These are phyloP conservation scores for Streblospio benedicti DNA, from an alignment of 1,140 invertebrate genomes.

Conservation along the genomic window DNA sequence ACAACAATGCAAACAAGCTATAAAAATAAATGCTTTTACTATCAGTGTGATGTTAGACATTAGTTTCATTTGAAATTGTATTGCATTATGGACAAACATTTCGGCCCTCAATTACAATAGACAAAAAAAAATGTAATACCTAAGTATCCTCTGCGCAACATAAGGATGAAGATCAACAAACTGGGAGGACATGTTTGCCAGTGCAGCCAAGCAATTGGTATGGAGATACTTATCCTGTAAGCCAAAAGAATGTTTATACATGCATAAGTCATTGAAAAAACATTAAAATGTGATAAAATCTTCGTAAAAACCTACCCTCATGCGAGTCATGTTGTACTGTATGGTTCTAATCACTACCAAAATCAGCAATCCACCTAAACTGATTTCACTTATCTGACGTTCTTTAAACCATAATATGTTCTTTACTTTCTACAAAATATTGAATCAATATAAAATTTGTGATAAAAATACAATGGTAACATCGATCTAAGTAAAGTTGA, in stretches of 20 bases:
- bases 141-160: slow-evolving; percentile 83
- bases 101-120: not conserved
- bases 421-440: slow-evolving; percentile 56
- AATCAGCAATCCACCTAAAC: slow-evolving; percentile 88
- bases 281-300: no score
- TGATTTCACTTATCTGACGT: slow-evolving; percentile 77
- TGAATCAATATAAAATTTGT: no score
- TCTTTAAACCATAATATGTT: slow-evolving; percentile 68
- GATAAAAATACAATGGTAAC: not conserved
- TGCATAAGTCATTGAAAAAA: not conserved
- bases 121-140: slow-evolving; percentile 24
- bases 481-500: no score
- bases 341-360: slow-evolving; percentile 90
- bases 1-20: slow-evolving; percentile 42
- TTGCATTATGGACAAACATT: no score
- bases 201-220: slow-evolving; percentile 71
- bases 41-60: no score
- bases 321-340: slow-evolving; percentile 95
- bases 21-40: slow-evolving; percentile 3
- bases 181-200: slow-evolving; percentile 95
- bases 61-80: no score
- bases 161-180: slow-evolving; percentile 90
- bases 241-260: not conserved
- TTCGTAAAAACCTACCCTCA: slow-evolving; percentile 59
- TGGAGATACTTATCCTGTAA: slow-evolving; percentile 47